Conservation (phyloP, 2,888 invertebrate genomes). For the Malthinus flaveolus region DNA sequence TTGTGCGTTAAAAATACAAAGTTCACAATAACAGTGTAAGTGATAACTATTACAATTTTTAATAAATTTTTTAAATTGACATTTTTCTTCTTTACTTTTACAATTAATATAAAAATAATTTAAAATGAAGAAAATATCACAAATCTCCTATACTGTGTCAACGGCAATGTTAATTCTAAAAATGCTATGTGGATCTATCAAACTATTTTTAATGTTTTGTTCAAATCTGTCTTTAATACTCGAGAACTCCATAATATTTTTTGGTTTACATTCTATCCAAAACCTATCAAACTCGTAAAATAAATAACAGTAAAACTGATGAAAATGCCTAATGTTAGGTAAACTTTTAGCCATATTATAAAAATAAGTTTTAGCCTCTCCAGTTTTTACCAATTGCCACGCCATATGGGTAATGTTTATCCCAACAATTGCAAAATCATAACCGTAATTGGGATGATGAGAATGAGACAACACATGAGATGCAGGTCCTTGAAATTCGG, state of each 20-base stretch:
- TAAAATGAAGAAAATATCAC: background rate
- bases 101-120: background rate
- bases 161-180: conserved; percentile 81
- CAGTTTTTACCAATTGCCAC: conserved; percentile 76
- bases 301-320: conserved; percentile 91
- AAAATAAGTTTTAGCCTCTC: conserved; percentile 86
- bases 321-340: conserved; percentile 76
- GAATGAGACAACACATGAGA: conserved; percentile 85
- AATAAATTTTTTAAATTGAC: background rate
- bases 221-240: conserved; percentile 85
- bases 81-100: background rate
- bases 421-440: conserved; percentile 88
- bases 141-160: conserved; percentile 60
- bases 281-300: conserved; percentile 94
- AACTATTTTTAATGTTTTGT: conserved; percentile 66
- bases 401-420: conserved; percentile 95
- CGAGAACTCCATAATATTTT: conserved; percentile 95
- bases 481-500: conserved; percentile 77
- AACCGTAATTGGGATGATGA: conserved; percentile 86
- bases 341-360: conserved; percentile 76
- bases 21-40: too few relatives aligned
- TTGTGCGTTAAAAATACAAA: too few relatives aligned
- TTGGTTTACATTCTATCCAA: conserved; percentile 91
- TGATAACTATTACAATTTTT: background rate
- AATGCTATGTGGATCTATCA: conserved; percentile 70